phyloP scores from a whole-genome alignment of 2,888 invertebrate genomes.

The Pachymerium ferrugineum region DNA sequence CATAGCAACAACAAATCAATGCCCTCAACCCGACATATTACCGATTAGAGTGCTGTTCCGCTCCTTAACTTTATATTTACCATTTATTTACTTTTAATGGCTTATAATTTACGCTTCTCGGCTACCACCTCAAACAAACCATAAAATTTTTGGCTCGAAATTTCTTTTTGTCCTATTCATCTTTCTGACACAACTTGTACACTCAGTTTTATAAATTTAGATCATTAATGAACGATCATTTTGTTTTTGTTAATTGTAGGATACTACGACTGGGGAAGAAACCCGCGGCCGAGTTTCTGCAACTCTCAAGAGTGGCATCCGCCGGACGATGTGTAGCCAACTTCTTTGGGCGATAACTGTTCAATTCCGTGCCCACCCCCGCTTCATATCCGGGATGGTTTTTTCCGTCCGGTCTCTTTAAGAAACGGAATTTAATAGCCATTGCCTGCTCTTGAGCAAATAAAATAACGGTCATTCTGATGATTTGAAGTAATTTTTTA shows the following conservation, averaged over 20 bases:
- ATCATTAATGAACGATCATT: not conserved
- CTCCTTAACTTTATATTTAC: not conserved
- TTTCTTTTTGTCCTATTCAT: not conserved
- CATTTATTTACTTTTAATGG: not conserved
- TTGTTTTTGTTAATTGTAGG: not conserved
- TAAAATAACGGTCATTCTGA: too few species aligned
- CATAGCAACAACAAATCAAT: conserved; percentile 25
- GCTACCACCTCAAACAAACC: too few species aligned
- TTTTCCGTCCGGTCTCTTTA: not conserved
- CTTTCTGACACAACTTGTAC: too few species aligned
- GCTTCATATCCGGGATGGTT: not conserved
- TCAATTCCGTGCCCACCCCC: not conserved
- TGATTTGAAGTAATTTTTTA: too few species aligned
- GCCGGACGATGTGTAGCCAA: not conserved
- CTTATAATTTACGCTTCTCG: not conserved
- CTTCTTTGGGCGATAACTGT: not conserved
- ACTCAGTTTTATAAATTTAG: not conserved
- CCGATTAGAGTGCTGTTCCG: not conserved
- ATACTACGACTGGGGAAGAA: not conserved
- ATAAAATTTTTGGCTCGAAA: not conserved
- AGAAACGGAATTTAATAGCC: not conserved
- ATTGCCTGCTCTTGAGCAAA: too few species aligned
- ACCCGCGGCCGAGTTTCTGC: not conserved
- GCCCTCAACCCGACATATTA: not conserved
- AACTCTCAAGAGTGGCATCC: not conserved